These are phyloP conservation scores for Galemys pyrenaicus DNA, from an alignment of 2,113 vertebrate species.

Conservation along the genomic window DNA sequence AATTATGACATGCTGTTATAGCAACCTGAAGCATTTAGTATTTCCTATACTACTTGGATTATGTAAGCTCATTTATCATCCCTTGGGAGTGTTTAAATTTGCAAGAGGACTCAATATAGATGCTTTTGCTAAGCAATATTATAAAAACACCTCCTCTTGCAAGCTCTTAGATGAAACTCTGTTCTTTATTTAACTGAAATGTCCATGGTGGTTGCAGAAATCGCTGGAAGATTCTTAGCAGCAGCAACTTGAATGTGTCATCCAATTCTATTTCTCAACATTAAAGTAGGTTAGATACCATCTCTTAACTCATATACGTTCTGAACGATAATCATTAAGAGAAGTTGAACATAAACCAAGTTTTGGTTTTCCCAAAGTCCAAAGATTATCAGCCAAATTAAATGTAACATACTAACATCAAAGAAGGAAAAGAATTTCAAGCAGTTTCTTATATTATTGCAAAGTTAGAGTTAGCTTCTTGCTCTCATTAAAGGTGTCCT, in stretches of 20 bases:
- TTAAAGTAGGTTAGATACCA: constrained; percentile 70
- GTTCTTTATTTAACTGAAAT: constrained; percentile 79
- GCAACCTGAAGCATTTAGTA: constrained; percentile 64
- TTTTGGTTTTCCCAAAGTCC: constrained; percentile 72
- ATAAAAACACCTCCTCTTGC: constrained; percentile 79
- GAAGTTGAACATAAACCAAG: constrained; percentile 76
- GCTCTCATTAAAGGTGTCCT: neutral
- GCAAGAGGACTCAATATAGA: constrained; percentile 69
- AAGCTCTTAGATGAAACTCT: constrained; percentile 75
- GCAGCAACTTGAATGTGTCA: constrained; percentile 77
- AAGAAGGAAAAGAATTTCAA: constrained; percentile 64
- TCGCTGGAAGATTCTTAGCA: constrained; percentile 72
- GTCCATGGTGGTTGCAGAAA: constrained; percentile 65
- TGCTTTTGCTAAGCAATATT: constrained; percentile 72
- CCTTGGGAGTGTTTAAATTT: constrained; percentile 68
- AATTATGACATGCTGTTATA: constrained; percentile 65
- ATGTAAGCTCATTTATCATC: constrained; percentile 77
- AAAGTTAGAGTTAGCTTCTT: neutral
- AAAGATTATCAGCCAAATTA: constrained; percentile 74
- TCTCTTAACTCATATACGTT: constrained; percentile 77
- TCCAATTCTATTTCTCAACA: constrained; percentile 75
- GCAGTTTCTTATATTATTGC: constrained; percentile 15
- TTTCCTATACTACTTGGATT: constrained; percentile 72
- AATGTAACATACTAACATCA: constrained; percentile 67
- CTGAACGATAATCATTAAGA: constrained; percentile 80